phyloP scores from a whole-genome alignment of 2,888 invertebrate species.

The Leucoptera coffeella region DNA sequence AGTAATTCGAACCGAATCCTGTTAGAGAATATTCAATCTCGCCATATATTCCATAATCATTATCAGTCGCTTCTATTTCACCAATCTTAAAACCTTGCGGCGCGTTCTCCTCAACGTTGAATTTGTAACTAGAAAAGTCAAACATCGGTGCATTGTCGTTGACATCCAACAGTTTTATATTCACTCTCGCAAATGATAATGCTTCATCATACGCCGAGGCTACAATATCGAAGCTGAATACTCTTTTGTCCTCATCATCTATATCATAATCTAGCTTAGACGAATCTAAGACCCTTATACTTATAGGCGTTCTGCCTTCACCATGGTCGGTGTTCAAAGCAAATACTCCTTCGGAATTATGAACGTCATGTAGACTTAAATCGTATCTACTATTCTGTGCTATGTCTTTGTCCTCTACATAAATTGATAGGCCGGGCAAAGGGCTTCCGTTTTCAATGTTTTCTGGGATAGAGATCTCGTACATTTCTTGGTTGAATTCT shows the following conservation, averaged over 20 bases:
- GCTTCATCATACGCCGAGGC: slow-evolving; percentile 51
- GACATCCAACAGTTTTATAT: slow-evolving; percentile 63
- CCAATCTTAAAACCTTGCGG: slow-evolving; percentile 57
- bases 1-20: slow-evolving; percentile 75
- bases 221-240: slow-evolving; percentile 63
- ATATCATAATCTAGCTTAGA: slow-evolving; percentile 67
- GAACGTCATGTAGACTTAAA: slow-evolving; percentile 54
- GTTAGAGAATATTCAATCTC: slow-evolving; percentile 65
- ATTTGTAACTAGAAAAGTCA: slow-evolving; percentile 54
- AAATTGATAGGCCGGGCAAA: slow-evolving; percentile 65
- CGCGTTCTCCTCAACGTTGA: slow-evolving; percentile 62
- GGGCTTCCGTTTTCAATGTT: slow-evolving; percentile 66
- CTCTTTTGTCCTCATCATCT: slow-evolving; percentile 47
- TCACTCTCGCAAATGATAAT: slow-evolving; percentile 54
- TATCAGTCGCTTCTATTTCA: slow-evolving; percentile 62
- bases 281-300: slow-evolving; percentile 63
- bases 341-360: slow-evolving; percentile 54
- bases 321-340: slow-evolving; percentile 60
- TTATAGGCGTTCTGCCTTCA: slow-evolving; percentile 68
- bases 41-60: slow-evolving; percentile 67
- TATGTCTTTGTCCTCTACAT: slow-evolving; percentile 67
- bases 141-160: slow-evolving; percentile 77
- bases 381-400: slow-evolving; percentile 68
- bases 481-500: slow-evolving; percentile 59
- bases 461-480: slow-evolving; percentile 68